These are phyloP conservation scores for Galerucella nymphaeae DNA, from an alignment of 2,888 invertebrate species.

Conservation along the genomic window DNA sequence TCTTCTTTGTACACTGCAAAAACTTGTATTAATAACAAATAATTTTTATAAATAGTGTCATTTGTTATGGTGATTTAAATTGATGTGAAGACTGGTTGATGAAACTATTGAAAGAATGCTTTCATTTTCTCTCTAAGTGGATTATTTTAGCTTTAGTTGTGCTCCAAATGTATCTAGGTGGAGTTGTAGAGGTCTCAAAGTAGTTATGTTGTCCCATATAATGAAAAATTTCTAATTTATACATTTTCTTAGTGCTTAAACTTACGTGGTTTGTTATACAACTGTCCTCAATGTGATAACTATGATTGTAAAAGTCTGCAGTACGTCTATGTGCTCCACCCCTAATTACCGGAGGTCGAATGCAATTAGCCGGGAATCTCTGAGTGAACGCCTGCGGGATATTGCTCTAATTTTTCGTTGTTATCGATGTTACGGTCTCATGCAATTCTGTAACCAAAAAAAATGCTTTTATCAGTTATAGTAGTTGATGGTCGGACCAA, in stretches of 20 bases:
- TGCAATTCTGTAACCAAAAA: constrained; percentile 13
- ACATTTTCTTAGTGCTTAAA: not conserved
- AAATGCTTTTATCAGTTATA: not conserved
- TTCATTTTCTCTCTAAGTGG: no score
- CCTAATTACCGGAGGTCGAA: constrained; percentile 19
- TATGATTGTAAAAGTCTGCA: not conserved
- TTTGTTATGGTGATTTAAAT: no score
- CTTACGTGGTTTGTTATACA: not conserved
- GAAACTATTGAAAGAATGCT: no score
- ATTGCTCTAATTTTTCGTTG: constrained; percentile 23
- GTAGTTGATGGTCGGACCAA: no score
- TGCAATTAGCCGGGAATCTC: constrained; percentile 12
- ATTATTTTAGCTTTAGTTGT: no score
- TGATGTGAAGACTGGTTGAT: no score
- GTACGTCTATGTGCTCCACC: not conserved
- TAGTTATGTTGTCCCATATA: no score
- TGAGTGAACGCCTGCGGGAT: not conserved
- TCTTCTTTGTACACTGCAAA: constrained; percentile 5
- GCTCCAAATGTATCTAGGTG: no score
- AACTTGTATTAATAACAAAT: not conserved
- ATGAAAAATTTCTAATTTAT: no score
- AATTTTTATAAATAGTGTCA: not conserved
- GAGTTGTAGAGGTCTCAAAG: no score
- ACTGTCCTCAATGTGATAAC: not conserved
- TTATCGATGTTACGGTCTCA: constrained; percentile 6